Base-by-base conservation (phyloP, 2,888 invertebrate genomes). In the Lochmaea crataegi region DNA sequence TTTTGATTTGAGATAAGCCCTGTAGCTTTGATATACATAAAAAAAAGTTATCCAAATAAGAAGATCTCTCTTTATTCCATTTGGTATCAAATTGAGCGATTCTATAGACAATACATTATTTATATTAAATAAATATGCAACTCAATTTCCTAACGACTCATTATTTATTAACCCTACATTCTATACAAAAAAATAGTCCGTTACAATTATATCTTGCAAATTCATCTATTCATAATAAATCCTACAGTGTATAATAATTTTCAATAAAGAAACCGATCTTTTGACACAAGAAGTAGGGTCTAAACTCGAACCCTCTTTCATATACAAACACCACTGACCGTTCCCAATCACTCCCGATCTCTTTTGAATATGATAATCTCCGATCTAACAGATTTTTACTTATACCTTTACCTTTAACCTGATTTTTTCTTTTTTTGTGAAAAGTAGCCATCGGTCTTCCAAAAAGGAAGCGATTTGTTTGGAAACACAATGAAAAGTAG, bases 201-300 rank as follows among this genome's bases (percentile, higher is more conserved):
- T 60, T 60, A 60, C 32, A 38, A 60, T 60, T 60, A 32, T 38
- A 6, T 60, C 38, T 60, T n/a, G 9, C 32, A 60, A 60, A 60
- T 38, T 11, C 16, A 60, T 60, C 60, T 60, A 18, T 60, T 32
- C 16, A 38, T 18, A 14, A 16, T 38, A 60, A 38, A 60, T 60
- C 38, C 38, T 67, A 67, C 18, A n/a, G 57, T 56, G 38, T 41
- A 38, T 61, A 42, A 38, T 63, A 41, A 63, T 63, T 69, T 65
- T 80, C 81, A 82, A 83, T 84, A 85, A 84, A 83, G 82, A 82
- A 82, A 83, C 82, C 83, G 83, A 83, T 83, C 82, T 81, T 83
- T 83, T 82, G 80, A 80, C 80, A 77, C 80, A 82, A 83, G 83
- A 82, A 82, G 79, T 79, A 80, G 61, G 78, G 76, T 78, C 42